A percentile compares a stretch with the other conserved stretches of the same genome.
Conservation (phyloP, 2,888 invertebrate genomes). For the Caenorhabditis sp. region DNA sequence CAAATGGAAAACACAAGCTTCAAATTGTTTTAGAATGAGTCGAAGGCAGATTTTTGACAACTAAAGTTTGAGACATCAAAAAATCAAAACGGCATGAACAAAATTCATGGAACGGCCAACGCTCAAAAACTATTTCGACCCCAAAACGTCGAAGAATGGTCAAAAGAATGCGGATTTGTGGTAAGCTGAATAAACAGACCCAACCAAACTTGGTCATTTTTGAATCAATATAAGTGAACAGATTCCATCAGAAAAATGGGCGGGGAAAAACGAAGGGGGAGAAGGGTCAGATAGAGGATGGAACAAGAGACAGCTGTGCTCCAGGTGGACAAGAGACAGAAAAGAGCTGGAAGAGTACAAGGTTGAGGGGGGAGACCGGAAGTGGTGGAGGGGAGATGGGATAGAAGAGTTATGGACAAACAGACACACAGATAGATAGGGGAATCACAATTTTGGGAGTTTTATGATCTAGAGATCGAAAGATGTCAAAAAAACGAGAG, state of each 20-base stretch:
- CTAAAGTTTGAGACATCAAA: no score
- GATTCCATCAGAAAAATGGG: background rate
- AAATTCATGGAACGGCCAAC: no score
- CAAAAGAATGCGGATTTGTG: background rate
- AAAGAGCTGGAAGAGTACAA: background rate
- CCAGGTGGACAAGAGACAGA: background rate
- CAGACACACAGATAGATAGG: background rate
- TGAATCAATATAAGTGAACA: background rate
- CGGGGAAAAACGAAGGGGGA: background rate
- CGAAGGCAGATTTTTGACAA: no score
- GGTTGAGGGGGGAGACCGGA: background rate
- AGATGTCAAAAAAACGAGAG: no score
- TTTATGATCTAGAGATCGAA: no score
- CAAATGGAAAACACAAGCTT: no score
- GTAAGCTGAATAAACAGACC: background rate
- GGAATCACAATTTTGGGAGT: no score
- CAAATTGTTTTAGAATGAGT: no score
- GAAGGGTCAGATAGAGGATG: background rate
- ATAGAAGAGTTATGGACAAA: background rate
- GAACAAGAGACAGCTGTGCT: background rate
- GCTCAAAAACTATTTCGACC: background rate
- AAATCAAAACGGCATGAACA: no score
- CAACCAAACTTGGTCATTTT: background rate
- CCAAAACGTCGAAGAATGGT: background rate
- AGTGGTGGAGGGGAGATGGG: no score